phyloP scores from a whole-genome alignment of 2,113 vertebrate genomes.

The Columba janthina region DNA sequence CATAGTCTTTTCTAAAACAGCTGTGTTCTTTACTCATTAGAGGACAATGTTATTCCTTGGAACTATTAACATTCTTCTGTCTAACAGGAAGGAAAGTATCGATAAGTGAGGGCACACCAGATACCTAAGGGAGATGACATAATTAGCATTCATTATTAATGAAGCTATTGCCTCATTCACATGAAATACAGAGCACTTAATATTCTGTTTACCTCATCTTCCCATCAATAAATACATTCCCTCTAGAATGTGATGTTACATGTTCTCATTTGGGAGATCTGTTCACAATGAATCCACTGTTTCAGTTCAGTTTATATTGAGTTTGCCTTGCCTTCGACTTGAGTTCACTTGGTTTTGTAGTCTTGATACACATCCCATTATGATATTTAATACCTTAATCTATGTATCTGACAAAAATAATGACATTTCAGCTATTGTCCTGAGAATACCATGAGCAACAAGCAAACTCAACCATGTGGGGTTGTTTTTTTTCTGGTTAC shows the following conservation, averaged over 20 bases:
- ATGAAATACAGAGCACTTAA: constrained; percentile 74
- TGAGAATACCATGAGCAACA: neutral
- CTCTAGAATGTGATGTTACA: neutral
- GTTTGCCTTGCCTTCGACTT: constrained; percentile 18
- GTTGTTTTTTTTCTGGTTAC: neutral
- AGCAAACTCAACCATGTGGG: neutral
- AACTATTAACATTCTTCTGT: neutral
- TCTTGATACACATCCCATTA: neutral
- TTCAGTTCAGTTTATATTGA: constrained; percentile 23
- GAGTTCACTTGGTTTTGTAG: neutral
- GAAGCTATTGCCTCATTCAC: constrained; percentile 59
- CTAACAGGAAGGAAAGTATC: constrained; percentile 29
- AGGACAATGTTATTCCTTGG: neutral
- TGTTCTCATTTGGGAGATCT: neutral
- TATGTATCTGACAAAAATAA: neutral
- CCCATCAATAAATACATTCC: constrained; percentile 50
- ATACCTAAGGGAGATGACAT: constrained; percentile 46
- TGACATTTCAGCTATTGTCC: neutral
- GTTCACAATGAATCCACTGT: constrained; percentile 1
- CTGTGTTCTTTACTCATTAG: neutral
- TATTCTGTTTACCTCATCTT: constrained; percentile 55
- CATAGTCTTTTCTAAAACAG: neutral
- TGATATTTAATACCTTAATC: neutral
- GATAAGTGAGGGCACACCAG: constrained; percentile 30
- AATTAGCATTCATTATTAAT: constrained; percentile 80